Base-by-base conservation (phyloP, 2,888 invertebrate species). In the Euplexia lucipara region DNA sequence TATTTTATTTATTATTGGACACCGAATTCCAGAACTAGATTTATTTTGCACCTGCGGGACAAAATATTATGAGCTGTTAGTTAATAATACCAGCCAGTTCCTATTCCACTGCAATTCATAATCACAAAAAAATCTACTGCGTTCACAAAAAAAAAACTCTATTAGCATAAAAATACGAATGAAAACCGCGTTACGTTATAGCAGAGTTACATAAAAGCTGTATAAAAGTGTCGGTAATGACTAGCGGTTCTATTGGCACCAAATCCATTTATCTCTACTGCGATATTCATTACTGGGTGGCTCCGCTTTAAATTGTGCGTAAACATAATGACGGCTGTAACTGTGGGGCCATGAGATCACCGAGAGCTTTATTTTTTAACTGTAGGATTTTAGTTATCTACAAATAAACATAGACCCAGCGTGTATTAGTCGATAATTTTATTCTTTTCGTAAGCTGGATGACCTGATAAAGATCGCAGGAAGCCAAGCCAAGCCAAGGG, bases 271-370 rank as follows among this genome's bases (percentile, higher is more conserved):
- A 87, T 85, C 86, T 86, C 78, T 75, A 75, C 83, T 67, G 82
- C 81, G 79, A 84, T 87, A 87, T 89, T 89, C 88, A 89, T 90
- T 88, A 88, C 87, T 76, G 78, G 78, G 70, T 60, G 79, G 87
- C 85, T 83, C 81, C 76, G 82, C 76, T 90, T 90, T 90, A 89
- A 90, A 90, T 90, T 88, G 90, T 87, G 88, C 88, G 90, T 90
- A 87, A 90, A 90, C 86, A 84, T 89, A 88, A 90, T 88, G 89
- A 88, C 81, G 79, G 81, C 75, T 86, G 82, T 86, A 83, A 75
- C 48, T 67, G 70, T 82, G 59, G 63, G 83, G 87, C 86, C 61
- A 80, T 30, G 22, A 65, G 72, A 78, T 34, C 8, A 34, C 81
- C 76, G 81, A 37, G 2, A 39, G 37, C 10, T 37, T 26, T 5